A percentile compares a stretch with the other conserved stretches of the same genome.
These are phyloP conservation scores for Telmatherina bonti DNA, from an alignment of 2,797 vertebrate species.

Conservation along the genomic window DNA sequence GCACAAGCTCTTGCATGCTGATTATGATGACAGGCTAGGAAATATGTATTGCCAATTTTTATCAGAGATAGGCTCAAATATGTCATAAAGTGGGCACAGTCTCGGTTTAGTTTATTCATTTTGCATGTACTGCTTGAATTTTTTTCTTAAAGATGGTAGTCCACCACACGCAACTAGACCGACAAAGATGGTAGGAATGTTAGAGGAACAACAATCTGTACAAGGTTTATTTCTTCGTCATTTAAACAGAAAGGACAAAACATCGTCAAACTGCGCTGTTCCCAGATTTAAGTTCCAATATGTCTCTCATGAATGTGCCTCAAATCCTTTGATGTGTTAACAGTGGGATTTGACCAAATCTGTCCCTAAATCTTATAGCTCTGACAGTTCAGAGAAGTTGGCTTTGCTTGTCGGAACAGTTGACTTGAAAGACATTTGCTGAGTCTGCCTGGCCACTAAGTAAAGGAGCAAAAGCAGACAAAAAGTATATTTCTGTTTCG, in stretches of 20 bases:
- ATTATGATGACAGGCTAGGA: not conserved
- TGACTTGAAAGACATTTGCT: constrained; percentile 46
- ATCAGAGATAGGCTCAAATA: not conserved
- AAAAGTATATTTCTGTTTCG: constrained; percentile 39
- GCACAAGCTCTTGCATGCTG: not conserved
- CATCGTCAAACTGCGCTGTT: constrained; percentile 23
- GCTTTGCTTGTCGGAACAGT: constrained; percentile 53
- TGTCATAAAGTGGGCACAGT: not conserved
- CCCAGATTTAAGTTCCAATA: constrained; percentile 29
- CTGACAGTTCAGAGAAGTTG: constrained; percentile 26
- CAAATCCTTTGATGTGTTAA: constrained; percentile 47
- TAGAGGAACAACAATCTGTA: not conserved
- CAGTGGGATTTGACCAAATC: constrained; percentile 31
- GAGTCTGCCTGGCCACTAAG: constrained; percentile 50
- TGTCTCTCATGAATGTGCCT: constrained; percentile 31
- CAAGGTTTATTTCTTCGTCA: not conserved
- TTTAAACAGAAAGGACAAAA: constrained; percentile 1
- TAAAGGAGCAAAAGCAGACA: constrained; percentile 27
- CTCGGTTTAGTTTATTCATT: not conserved
- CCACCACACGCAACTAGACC: not conserved
- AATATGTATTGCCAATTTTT: not conserved
- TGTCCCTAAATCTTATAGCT: constrained; percentile 19
- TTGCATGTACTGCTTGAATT: not conserved
- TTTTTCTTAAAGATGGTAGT: not conserved
- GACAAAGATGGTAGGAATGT: constrained; percentile 6